phyloP scores from a whole-genome alignment of 2,113 vertebrate genomes.

The Ondatra zibethicus region DNA sequence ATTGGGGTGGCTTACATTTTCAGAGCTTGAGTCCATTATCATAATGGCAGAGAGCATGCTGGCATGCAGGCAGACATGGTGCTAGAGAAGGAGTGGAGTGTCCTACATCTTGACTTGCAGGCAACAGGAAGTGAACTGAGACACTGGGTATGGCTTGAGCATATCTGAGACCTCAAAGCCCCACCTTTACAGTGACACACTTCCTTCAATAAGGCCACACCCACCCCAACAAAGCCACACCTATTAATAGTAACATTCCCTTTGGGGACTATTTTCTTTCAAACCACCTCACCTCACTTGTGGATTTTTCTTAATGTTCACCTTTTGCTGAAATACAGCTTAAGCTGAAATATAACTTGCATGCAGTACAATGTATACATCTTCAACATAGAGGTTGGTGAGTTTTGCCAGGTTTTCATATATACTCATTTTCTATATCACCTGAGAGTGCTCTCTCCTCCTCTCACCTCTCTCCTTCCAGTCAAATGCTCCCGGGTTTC shows the following conservation, averaged over 20 bases:
- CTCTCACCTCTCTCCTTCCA: background rate
- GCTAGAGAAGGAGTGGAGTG: background rate
- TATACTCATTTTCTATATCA: background rate
- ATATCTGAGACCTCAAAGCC: background rate
- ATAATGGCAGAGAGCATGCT: background rate
- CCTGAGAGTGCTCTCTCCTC: background rate
- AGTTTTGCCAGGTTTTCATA: background rate
- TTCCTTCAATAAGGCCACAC: background rate
- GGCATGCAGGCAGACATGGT: too few relatives aligned
- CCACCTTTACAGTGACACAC: background rate
- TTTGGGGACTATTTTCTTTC: background rate
- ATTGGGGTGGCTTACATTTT: background rate
- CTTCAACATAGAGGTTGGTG: background rate
- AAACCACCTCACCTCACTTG: background rate
- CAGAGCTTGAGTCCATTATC: too few relatives aligned
- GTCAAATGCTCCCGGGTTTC: background rate
- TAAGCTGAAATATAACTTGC: background rate
- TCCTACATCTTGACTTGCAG: background rate
- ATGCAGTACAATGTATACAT: background rate
- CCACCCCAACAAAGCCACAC: background rate
- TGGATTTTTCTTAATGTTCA: conserved; percentile 26
- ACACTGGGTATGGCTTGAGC: background rate
- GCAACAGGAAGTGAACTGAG: background rate
- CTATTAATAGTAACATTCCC: background rate
- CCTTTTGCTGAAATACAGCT: background rate